Conservation (phyloP, 2,888 invertebrate genomes). For the Machimus rusticus region DNA sequence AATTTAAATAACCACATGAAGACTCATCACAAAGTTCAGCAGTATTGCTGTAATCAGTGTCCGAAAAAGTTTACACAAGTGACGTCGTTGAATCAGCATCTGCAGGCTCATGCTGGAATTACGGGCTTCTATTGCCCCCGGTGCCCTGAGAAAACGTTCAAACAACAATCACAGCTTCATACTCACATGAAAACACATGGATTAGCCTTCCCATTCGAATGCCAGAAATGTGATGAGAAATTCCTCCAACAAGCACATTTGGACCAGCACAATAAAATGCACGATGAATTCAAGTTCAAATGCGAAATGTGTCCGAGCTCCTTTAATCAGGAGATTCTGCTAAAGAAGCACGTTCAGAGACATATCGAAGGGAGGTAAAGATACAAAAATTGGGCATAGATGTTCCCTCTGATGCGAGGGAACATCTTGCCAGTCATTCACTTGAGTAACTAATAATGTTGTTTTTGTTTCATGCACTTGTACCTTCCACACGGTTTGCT, state of each 20-base stretch:
- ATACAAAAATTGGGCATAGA: background rate
- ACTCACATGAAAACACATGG: constrained; percentile 63
- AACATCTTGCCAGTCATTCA: constrained; percentile 39
- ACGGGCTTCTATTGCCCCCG: constrained; percentile 62
- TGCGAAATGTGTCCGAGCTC: constrained; percentile 63
- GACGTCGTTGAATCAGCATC: constrained; percentile 63
- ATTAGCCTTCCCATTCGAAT: constrained; percentile 61
- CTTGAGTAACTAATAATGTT: background rate
- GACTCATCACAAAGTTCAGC: constrained; percentile 63
- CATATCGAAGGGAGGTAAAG: constrained; percentile 61
- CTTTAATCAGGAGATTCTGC: constrained; percentile 61
- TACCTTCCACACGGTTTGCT: constrained; percentile 9
- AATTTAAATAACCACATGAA: constrained; percentile 64
- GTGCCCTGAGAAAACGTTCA: constrained; percentile 63
- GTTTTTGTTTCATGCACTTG: background rate
- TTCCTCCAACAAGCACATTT: constrained; percentile 62
- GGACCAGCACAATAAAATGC: constrained; percentile 62
- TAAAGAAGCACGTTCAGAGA: constrained; percentile 63
- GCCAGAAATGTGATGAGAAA: constrained; percentile 62
- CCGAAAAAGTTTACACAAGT: constrained; percentile 63
- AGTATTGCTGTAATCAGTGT: constrained; percentile 63
- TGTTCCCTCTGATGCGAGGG: background rate
- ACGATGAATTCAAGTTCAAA: constrained; percentile 62
- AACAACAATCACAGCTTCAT: constrained; percentile 61
- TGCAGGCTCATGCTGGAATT: constrained; percentile 62